Percentiles rank a stretch among this genome's conserved stretches.
These are phyloP conservation scores for Apodemus agrarius DNA, from an alignment of 2,797 vertebrate genomes.

Conservation along the genomic window DNA sequence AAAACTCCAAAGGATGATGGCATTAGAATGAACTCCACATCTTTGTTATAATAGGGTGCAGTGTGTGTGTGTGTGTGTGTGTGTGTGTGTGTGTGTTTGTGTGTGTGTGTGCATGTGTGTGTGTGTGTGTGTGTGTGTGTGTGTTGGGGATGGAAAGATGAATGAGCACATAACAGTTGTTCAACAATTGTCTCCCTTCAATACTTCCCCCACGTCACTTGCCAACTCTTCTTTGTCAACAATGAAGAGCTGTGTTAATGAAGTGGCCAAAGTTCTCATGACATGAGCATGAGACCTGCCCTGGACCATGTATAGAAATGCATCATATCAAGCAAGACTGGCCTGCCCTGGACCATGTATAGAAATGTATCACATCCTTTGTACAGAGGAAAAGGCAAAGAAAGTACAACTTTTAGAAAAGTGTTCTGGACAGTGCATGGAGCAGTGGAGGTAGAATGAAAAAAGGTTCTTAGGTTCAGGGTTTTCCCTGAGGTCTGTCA, in stretches of 20 bases:
- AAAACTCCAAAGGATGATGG: not conserved
- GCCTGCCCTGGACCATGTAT: not conserved
- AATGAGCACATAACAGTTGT: not conserved
- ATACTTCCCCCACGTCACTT: not conserved
- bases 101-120: too few relatives aligned
- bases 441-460: not conserved
- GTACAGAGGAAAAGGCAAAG: not conserved
- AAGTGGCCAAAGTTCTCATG: not conserved
- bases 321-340: not conserved
- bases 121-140: too few relatives aligned
- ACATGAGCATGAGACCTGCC: not conserved
- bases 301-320: not conserved
- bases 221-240: not conserved
- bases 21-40: not conserved
- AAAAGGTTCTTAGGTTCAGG: not conserved
- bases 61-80: too few relatives aligned
- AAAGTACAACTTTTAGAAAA: not conserved
- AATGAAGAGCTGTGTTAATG: not conserved
- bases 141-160: not conserved
- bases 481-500: not conserved
- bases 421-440: not conserved
- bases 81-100: too few relatives aligned
- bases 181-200: not conserved
- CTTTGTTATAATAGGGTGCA: not conserved
- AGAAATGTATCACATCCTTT: not conserved